Conservation (phyloP, 2,888 invertebrate genomes). For the Sphaerophoria taeniata region DNA sequence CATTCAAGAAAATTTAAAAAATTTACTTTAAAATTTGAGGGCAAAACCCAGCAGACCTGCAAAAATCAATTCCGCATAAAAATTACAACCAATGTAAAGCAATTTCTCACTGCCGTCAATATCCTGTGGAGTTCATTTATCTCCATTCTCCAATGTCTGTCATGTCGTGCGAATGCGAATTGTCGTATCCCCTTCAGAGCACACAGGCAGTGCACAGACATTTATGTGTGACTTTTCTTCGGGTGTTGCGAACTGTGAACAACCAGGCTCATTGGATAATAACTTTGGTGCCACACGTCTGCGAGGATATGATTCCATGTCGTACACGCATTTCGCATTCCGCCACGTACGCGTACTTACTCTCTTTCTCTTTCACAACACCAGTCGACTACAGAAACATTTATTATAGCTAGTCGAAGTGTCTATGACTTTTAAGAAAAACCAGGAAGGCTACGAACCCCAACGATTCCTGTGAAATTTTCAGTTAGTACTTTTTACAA, state of each 20-base stretch:
- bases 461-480: slow-evolving; percentile 56
- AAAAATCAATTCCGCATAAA: slow-evolving; percentile 63
- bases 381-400: slow-evolving; percentile 6
- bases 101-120: slow-evolving; percentile 48
- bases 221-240: neutral
- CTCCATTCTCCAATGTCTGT: slow-evolving; percentile 58
- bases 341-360: slow-evolving; percentile 47
- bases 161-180: slow-evolving; percentile 53
- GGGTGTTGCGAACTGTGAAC: neutral
- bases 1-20: too few species aligned
- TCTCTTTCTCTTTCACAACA: too few species aligned
- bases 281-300: slow-evolving; percentile 73
- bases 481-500: slow-evolving; percentile 53
- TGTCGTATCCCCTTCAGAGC: neutral
- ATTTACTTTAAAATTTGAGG: neutral
- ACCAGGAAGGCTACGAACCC: neutral
- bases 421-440: slow-evolving; percentile 1
- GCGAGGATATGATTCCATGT: slow-evolving; percentile 73
- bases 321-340: slow-evolving; percentile 72
- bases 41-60: neutral
- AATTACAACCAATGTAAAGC: slow-evolving; percentile 45
- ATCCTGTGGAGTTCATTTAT: slow-evolving; percentile 72
- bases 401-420: slow-evolving; percentile 36
- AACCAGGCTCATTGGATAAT: slow-evolving; percentile 70
- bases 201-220: neutral